Base-by-base conservation (phyloP, 2,888 invertebrate genomes). In the Eilema depressum region DNA sequence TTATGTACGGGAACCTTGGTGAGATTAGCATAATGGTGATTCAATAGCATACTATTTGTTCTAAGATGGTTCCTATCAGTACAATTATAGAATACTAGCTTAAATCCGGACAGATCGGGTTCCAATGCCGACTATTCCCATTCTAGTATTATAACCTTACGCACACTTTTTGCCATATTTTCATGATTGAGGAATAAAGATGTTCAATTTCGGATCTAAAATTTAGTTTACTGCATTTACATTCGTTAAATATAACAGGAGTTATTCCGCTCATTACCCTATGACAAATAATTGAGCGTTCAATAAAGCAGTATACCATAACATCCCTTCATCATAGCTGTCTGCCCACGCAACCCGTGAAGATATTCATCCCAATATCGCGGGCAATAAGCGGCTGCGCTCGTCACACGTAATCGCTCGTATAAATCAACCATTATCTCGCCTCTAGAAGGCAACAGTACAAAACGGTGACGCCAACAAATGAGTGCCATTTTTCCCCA, bases 361-460 rank as follows among this genome's bases (percentile, higher is more conserved):
- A 76, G 82, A 83, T 82, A 81, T 81, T 74, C 83, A 66, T 66
- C 66, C 66, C 66, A 66, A 60, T 66, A 66, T 76, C 82, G 73
- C 77, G 67, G 77, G 80, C 80, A 82, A 81, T 83, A 82, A 81
- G 82, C 81, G 75, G 77, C 71, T 72, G 64, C 74, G 84, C 88
- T 86, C 90, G 89, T 89, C 89, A 89, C 89, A 84, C 87, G 89
- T 92, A 93, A 93, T 93, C 93, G 91, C 83, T 80, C 84, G 81
- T 86, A 95, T 95, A 94, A 93, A 94, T 95, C 95, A 94, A 86
- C 91, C 89, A 94, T 95, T 95, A 95, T 95, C 94, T 94, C 91
- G 92, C 89, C 92, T 92, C 92, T 93, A 92, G 91, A 92, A 91
- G 89, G 92, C 92, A 92, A 91, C 93, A 92, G 93, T 92, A 94